Evolutionary conservation across 2,113 vertebrate genomes (phyloP).

Genomic region (Ammodytes marinus): DNA sequence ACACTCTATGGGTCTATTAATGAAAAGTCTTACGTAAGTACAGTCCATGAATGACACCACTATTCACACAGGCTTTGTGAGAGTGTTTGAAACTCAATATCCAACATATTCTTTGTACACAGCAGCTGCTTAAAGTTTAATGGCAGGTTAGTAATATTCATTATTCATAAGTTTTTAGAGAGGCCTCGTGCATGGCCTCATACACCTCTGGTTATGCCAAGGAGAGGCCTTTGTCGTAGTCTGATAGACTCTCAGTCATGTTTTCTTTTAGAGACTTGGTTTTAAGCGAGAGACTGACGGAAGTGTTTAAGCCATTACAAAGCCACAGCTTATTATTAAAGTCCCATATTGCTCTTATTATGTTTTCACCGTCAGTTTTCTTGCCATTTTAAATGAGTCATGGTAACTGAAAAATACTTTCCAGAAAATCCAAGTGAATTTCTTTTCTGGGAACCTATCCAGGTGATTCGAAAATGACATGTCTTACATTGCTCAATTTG

Average conservation of each 20-base stretch:
- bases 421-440: not conserved
- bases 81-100: slow-evolving; percentile 81
- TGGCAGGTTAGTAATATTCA: slow-evolving; percentile 85
- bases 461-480: not conserved
- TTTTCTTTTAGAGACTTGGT: slow-evolving; percentile 32
- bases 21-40: slow-evolving; percentile 63
- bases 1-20: slow-evolving; percentile 23
- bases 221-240: slow-evolving; percentile 58
- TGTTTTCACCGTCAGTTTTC: not conserved
- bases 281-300: slow-evolving; percentile 29
- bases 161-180: slow-evolving; percentile 83
- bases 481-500: not conserved
- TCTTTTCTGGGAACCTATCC: not conserved
- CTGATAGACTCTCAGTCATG: slow-evolving; percentile 52
- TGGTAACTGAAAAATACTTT: not conserved
- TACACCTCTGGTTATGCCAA: slow-evolving; percentile 60
- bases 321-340: slow-evolving; percentile 8
- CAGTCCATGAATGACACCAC: slow-evolving; percentile 71
- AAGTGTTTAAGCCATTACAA: slow-evolving; percentile 23
- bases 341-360: not conserved
- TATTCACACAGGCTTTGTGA: slow-evolving; percentile 64
- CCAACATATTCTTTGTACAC: slow-evolving; percentile 77
- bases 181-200: slow-evolving; percentile 66
- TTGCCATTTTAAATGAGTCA: not conserved
- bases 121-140: slow-evolving; percentile 84